Evolutionary conservation across 2,888 invertebrate species (phyloP), one percentile per base, ranked within the genome.

Genomic region (Amaurobius ferox): DNA sequence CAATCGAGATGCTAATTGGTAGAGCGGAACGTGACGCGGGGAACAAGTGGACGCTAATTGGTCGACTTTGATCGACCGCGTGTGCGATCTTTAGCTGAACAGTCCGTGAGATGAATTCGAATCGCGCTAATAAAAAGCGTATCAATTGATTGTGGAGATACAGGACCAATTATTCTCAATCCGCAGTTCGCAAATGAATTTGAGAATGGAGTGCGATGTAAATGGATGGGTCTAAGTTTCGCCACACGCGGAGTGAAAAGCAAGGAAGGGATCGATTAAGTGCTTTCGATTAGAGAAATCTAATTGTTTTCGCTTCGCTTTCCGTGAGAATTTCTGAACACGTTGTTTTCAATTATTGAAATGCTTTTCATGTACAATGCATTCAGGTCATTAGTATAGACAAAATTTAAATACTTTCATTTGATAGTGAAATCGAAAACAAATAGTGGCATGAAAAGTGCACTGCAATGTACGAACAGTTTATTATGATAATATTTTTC

Each of bases 1-100:
- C 13, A 11, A 32, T 39, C 16, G 44, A 71, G 83, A 77, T 77
- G 71, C 40, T 83, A 77, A 83, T 77, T 83, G 83, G 83, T 23
- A 1, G 68, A 39, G n/a, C 16, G 30, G 74, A 44, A 81, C 81
- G 81, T 81, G 81, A 81, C 81, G 48, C 32, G 81, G 44, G 40
- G 68, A 28, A 40, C 68, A 70, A 70, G 74, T 40, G 16, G 44
- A 30, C 40, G 35, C 81, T 76, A 81, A 81, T 81, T 81, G 81
- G 81, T 30, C 81, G 70, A 81, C 32, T 74, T 70, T 62, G 81
- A 76, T 55, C 55, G 55, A 55, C 67, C 32, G 73, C 79, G 55
- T 80, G 73, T 67, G 39, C 35, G 79, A 39, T 73, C 79, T 80
- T 80, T 80, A 73, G 67, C 67, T 28, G 35, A 16, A n/a, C 5